Conservation (phyloP, 1,140 invertebrate species). For the Pseudomyrmex gracilis region DNA sequence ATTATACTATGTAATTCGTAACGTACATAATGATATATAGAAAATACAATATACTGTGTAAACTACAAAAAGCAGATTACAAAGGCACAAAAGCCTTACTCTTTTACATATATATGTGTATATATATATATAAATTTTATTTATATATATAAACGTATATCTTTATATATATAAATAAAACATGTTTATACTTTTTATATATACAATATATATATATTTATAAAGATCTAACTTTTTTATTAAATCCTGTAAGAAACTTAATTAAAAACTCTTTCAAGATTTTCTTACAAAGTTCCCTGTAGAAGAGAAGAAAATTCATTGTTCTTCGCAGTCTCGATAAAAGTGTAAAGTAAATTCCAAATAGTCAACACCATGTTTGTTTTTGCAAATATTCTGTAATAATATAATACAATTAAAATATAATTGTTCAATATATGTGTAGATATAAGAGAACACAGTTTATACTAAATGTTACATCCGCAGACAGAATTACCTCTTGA, state of each 20-base stretch:
- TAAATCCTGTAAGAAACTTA: conserved; percentile 34
- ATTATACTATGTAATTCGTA: conserved; percentile 42
- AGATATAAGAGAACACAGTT: neutral
- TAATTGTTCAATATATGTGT: neutral
- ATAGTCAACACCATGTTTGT: conserved; percentile 80
- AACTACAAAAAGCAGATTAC: conserved; percentile 60
- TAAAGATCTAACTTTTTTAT: conserved; percentile 30
- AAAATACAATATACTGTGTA: conserved; percentile 56
- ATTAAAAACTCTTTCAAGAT: neutral
- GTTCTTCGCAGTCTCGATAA: conserved; percentile 83
- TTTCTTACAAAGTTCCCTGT: conserved; percentile 12
- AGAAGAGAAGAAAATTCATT: conserved; percentile 55
- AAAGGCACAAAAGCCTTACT: conserved; percentile 64
- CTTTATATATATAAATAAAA: too few relatives aligned
- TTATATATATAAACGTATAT: too few relatives aligned
- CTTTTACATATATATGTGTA: too few relatives aligned
- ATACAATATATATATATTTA: too few relatives aligned
- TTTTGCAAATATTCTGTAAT: conserved; percentile 82
- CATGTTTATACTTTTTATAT: too few relatives aligned
- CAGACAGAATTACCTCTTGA: conserved; percentile 76
- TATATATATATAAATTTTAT: too few relatives aligned
- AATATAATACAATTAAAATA: conserved; percentile 16
- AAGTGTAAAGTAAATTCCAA: conserved; percentile 82
- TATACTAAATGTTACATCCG: too few relatives aligned
- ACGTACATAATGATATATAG: conserved; percentile 60